Conservation (phyloP, 1,140 invertebrate genomes). For the Drosophila varians region DNA sequence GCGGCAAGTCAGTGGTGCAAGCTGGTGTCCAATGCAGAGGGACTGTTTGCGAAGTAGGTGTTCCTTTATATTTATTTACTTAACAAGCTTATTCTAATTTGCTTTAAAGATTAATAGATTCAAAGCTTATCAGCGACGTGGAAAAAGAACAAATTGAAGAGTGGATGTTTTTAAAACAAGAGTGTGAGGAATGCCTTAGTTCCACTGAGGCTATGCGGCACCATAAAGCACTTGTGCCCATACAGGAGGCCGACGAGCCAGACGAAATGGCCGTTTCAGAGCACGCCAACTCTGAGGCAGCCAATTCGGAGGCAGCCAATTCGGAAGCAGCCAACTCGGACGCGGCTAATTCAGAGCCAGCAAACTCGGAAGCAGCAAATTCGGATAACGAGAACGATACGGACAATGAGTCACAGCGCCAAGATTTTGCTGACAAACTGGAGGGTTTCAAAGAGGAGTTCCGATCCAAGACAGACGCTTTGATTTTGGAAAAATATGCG, state of each 20-base stretch:
- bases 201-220: slow-evolving; percentile 84
- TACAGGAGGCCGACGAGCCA: slow-evolving; percentile 86
- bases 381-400: slow-evolving; percentile 88
- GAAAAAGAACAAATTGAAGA: slow-evolving; percentile 90
- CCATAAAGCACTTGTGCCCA: slow-evolving; percentile 86
- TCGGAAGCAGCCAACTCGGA: slow-evolving; percentile 84
- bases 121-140: slow-evolving; percentile 87
- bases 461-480: slow-evolving; percentile 87
- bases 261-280: slow-evolving; percentile 86
- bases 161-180: slow-evolving; percentile 92
- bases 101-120: slow-evolving; percentile 81
- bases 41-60: slow-evolving; percentile 88
- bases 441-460: slow-evolving; percentile 89
- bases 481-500: slow-evolving; percentile 86
- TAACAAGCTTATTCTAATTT: not conserved
- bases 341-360: slow-evolving; percentile 79
- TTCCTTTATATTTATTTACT: not conserved
- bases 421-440: slow-evolving; percentile 88
- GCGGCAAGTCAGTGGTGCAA: slow-evolving; percentile 92
- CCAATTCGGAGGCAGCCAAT: slow-evolving; percentile 74
- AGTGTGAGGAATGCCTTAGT: slow-evolving; percentile 92
- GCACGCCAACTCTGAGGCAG: slow-evolving; percentile 79
- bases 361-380: slow-evolving; percentile 73
- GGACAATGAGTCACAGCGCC: slow-evolving; percentile 86
- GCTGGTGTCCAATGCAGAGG: slow-evolving; percentile 92